phyloP scores from a whole-genome alignment of 2,113 vertebrate species.

The Prunella fulvescens region DNA sequence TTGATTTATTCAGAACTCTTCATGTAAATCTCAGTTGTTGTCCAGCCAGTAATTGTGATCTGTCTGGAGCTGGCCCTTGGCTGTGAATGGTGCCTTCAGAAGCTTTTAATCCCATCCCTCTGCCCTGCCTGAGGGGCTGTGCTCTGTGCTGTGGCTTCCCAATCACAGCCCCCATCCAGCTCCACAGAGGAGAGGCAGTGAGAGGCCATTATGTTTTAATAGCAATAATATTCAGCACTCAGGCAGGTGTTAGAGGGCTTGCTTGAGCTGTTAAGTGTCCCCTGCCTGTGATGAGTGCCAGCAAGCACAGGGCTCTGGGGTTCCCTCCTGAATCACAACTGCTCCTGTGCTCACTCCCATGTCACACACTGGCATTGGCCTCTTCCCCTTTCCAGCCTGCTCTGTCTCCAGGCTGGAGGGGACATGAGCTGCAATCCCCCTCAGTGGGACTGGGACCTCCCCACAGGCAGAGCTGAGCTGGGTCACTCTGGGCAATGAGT shows the following conservation, averaged over 20 bases:
- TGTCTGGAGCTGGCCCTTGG: background rate
- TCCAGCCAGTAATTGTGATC: background rate
- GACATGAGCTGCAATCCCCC: background rate
- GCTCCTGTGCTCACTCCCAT: background rate
- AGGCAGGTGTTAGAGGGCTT: background rate
- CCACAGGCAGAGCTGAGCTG: background rate
- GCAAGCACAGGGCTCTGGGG: fast-evolving
- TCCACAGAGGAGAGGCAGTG: background rate
- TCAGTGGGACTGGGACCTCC: background rate
- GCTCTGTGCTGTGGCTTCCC: background rate
- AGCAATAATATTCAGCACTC: background rate
- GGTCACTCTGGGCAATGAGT: too few species aligned
- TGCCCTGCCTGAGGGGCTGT: background rate
- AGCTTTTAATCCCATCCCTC: background rate
- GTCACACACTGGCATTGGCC: fast-evolving
- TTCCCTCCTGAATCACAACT: background rate
- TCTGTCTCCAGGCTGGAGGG: background rate
- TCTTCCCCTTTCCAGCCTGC: background rate
- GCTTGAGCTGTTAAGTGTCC: background rate
- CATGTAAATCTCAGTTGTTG: background rate
- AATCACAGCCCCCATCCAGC: background rate
- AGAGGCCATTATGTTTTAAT: background rate
- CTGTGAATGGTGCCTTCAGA: background rate
- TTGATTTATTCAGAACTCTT: background rate
- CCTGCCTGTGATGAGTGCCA: background rate